Base-by-base conservation (phyloP, 2,888 invertebrate genomes). In the Acrobasis repandana region DNA sequence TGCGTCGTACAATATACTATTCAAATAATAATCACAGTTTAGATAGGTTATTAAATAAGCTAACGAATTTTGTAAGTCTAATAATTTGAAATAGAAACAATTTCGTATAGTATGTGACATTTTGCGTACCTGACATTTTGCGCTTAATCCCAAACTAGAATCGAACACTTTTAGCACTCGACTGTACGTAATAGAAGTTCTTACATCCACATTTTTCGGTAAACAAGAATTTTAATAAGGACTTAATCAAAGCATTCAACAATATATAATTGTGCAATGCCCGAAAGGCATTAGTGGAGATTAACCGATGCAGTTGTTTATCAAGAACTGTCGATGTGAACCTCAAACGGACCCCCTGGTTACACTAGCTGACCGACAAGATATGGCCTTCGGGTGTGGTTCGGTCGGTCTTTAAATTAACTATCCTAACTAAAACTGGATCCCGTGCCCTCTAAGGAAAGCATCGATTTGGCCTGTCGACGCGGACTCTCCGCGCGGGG, bases 401-500 rank as follows among this genome's bases (percentile, higher is more conserved):
- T 72, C 76, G 81, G 79, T 77, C 77, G 77, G 72, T 72, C 75
- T 70, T 65, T 63, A 70, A 79, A 82, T 80, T 85, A 86, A 77
- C 76, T 81, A 82, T 67, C 61, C 68, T 68, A 72, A 75, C 89
- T 94, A 94, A 82, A 93, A 94, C 79, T 94, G 94, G 75, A 95
- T 94, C 79, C 94, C 94, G 80, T 94, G 94, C 61, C 95, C 95
- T 83, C 96, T 93, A 65, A 97, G 93, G 88, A 96, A 97, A 61
- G 96, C 95, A 80, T 96, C 96, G 74, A 97, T 96, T 80, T 96
- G 96, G 8, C 96, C 95, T 47, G 93, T 91, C 50, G 95, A 94
- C 38, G 77, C 74, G 0, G 81, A 76, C 62, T 94, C 90, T 1
- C 82, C 90, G 58, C 90, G 86, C 0, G 93, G 94, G 38, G 94